Percentiles rank a stretch among this genome's conserved stretches.
These are phyloP conservation scores for Leptinotarsa haldemani DNA, from an alignment of 2,888 invertebrate genomes.

Conservation along the genomic window DNA sequence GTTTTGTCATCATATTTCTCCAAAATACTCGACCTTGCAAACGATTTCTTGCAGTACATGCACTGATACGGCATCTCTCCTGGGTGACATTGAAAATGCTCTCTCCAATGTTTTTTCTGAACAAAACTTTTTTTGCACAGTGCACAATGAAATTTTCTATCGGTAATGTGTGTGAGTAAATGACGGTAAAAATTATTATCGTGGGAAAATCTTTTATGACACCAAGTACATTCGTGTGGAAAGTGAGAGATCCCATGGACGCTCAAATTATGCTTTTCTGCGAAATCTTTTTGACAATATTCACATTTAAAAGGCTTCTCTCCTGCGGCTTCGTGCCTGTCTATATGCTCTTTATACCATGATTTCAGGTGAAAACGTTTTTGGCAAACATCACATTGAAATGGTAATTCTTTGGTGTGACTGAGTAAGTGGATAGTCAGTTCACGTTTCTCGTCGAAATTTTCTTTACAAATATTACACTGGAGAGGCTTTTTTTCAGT, in stretches of 20 bases:
- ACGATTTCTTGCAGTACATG: background rate
- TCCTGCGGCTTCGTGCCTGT: background rate
- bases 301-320: slow-evolving; percentile 74
- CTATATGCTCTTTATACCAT: no score
- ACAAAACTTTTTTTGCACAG: background rate
- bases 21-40: background rate
- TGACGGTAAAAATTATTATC: background rate
- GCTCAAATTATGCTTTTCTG: background rate
- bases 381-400: slow-evolving; percentile 68
- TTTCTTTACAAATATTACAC: slow-evolving; percentile 17
- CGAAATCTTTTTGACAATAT: slow-evolving; percentile 75
- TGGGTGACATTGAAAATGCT: background rate
- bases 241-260: slow-evolving; percentile 69
- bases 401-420: slow-evolving; percentile 72
- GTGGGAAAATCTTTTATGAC: background rate
- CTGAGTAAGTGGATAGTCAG: slow-evolving; percentile 55
- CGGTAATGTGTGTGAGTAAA: background rate
- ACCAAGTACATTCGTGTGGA: background rate
- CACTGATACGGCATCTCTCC: background rate
- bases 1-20: no score
- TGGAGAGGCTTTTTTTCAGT: background rate
- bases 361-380: slow-evolving; percentile 69
- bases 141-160: background rate
- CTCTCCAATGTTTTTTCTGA: background rate
- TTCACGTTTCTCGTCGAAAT: background rate